Evolutionary conservation across 2,888 invertebrate genomes (phyloP).

Genomic region (Argyra leucocephala): DNA sequence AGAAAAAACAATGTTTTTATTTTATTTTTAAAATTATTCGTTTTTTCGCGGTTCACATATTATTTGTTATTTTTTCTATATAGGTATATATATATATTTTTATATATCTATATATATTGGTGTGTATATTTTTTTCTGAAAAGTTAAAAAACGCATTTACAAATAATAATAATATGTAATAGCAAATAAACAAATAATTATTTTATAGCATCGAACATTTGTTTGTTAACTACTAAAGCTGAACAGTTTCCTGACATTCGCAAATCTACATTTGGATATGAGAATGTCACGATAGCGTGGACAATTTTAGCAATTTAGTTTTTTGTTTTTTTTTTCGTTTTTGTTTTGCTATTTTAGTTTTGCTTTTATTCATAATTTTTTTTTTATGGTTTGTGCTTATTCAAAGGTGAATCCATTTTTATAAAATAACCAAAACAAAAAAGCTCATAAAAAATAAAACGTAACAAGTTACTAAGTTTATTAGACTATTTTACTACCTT

Average conservation of each 20-base stretch:
- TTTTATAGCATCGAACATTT: not conserved
- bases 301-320: not conserved
- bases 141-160: slow-evolving; percentile 1
- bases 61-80: no score
- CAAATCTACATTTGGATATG: not conserved
- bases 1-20: not conserved
- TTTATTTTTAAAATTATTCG: not conserved
- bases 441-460: no score
- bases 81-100: no score
- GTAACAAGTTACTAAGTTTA: no score
- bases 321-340: not conserved
- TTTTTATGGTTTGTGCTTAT: not conserved
- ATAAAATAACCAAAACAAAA: no score
- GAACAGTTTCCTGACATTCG: slow-evolving; percentile 8
- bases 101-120: no score
- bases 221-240: not conserved
- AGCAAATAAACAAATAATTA: not conserved
- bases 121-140: no score
- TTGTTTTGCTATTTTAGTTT: no score
- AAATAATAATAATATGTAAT: not conserved
- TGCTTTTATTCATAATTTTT: not conserved
- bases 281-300: slow-evolving; percentile 4
- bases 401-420: not conserved
- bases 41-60: no score
- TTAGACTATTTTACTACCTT: no score